Evolutionary conservation across 1,140 invertebrate genomes (phyloP), one percentile per base, ranked within the genome.

Genomic region (Pygmarrhopalites habei): DNA sequence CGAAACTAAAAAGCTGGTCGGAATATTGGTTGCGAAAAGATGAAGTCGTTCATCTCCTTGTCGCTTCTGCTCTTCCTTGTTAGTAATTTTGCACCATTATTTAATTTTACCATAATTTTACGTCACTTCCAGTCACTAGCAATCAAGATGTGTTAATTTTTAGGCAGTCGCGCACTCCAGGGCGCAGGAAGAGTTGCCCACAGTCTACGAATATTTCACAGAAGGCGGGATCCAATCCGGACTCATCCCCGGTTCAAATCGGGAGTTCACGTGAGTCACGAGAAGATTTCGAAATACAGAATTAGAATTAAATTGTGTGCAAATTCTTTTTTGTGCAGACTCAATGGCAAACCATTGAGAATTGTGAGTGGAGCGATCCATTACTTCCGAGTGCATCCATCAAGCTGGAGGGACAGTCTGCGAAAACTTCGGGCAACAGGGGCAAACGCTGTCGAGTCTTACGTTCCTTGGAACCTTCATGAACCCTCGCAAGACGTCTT

Each of bases 311-410:
- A n/a, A 7, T 41, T 26, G 23, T 49, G 7, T 12, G 7, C 19
- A 49, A 12, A 26, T 32, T 12, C 35, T 35, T 56, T 19, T 12
- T n/a, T n/a, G 17, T 56, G 15, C 32, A 68, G 67, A 17, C 65
- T 78, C 14, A 78, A 78, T 66, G 73, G 73, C 7, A 73, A 72
- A 64, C 60, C 72, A 2, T 67, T 78, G 17, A 62, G 72, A 14
- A 70, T 78, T 10, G 69, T 76, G 35, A 74, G 72, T 61, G 81
- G 80, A 4, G 75, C 80, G 10, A 77, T 82, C 61, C 80, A 82
- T 68, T 82, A 82, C 69, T 82, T 82, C 68, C 73, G 81, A 4
- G 74, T 81, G 28, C 73, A 78, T 53, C 78, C 78, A 0, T 69
- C 75, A 23, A 76, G 78, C 59, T 82, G 81, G 81, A 62, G 73